Evolutionary conservation across 2,113 vertebrate species (phyloP).

Genomic region (Piprites chloris): DNA sequence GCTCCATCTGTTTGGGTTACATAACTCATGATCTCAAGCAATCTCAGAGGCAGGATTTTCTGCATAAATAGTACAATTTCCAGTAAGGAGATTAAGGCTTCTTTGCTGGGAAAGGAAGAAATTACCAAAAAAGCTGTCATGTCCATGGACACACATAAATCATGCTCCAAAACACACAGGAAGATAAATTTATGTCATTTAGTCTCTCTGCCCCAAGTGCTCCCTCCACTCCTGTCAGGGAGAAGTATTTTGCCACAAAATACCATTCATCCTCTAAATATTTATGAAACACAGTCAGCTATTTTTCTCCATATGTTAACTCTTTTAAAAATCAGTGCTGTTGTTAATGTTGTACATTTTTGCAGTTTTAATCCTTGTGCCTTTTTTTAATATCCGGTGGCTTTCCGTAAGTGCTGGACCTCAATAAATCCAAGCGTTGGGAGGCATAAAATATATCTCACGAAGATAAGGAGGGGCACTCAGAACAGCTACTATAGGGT

Average conservation of each 20-base stretch:
- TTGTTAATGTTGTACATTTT: background rate
- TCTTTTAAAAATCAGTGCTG: background rate
- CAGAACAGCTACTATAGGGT: background rate
- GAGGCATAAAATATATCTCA: background rate
- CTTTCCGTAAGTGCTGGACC: background rate
- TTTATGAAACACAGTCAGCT: fast-evolving
- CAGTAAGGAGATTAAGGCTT: slow-evolving; percentile 70
- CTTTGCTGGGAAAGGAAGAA: slow-evolving; percentile 60
- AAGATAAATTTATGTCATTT: slow-evolving; percentile 25
- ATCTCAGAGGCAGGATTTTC: slow-evolving; percentile 69
- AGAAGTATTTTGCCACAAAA: background rate
- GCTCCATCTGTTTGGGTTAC: slow-evolving; percentile 75
- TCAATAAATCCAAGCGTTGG: background rate
- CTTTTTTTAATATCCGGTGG: background rate
- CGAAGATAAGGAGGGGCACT: background rate
- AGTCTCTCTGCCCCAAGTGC: background rate
- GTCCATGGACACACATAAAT: slow-evolving; percentile 57
- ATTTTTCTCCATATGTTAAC: background rate
- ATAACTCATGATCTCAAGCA: slow-evolving; percentile 70
- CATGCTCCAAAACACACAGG: slow-evolving; percentile 46
- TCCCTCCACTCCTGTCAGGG: background rate
- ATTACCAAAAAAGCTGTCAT: slow-evolving; percentile 60
- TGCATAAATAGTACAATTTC: slow-evolving; percentile 72
- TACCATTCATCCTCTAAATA: background rate
- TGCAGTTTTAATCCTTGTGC: background rate